Evolutionary conservation across 2,797 vertebrate species (phyloP), one percentile per base, ranked within the genome.

Genomic region (Onychomys torridus): DNA sequence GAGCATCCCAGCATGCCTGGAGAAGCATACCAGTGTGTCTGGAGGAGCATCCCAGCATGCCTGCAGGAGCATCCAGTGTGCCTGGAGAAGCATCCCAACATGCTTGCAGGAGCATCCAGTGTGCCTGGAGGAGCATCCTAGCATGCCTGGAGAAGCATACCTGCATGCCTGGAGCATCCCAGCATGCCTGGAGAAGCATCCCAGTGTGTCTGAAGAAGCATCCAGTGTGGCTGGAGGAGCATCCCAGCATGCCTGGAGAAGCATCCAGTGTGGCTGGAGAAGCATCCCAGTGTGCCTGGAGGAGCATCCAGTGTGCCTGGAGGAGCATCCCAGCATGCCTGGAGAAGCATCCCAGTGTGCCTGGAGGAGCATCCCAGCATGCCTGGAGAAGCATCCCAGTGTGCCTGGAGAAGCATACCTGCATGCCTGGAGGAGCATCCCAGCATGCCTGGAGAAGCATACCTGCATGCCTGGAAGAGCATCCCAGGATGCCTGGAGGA

Each of bases 21-120:
- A n/a, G 32, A 6, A 69, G 14, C 32, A 69, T 0, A 14, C 32
- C 29, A 65, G 63, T 0, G 0, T 65, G 4, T 0, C 63, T 65
- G 4, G 29, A 65, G 29, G 29, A 65, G 63, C 63, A 65, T 0
- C 63, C 63, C 29, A 65, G 63, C 0, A 1, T 65, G 63, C 4
- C 63, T 32, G 5, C 29, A 65, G 12, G 29, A 65, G 63, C 29
- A 65, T 2, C 32, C 32, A 67, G 65, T 0, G 0, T 67, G 13
- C 6, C 65, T 67, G 32, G 32, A n/a, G 32, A 0, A 69, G 65
- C 65, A 69, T 3, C 65, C 67, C 34, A 69, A 34, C 0, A 3
- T n/a, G 67, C 17, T 17, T 37, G 69, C 8, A 71, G 19, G 9
- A 71, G 14, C 32, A 67, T 67, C 32, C 32, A 34, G 6, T 0